A percentile compares a stretch with the other conserved stretches of the same genome.
Evolutionary conservation across 2,113 vertebrate species (phyloP).

Genomic region (Oenanthe oenanthe): DNA sequence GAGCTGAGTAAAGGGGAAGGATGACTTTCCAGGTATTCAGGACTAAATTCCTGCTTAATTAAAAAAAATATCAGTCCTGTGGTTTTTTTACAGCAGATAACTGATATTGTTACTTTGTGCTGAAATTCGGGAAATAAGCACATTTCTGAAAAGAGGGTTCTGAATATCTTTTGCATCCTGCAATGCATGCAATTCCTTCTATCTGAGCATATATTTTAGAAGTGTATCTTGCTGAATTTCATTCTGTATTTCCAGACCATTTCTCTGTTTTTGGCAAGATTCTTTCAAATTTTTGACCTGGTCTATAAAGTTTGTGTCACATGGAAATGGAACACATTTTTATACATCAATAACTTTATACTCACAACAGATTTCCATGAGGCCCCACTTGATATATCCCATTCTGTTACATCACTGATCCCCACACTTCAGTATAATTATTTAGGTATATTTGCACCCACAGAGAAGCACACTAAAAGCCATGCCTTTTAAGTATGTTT

Average conservation of each 20-base stretch:
- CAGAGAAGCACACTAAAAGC: not conserved
- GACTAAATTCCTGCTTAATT: not conserved
- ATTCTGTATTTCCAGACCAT: not conserved
- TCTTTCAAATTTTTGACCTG: not conserved
- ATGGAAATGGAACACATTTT: not conserved
- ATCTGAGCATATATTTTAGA: not conserved
- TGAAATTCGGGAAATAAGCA: not conserved
- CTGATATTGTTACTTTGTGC: not conserved
- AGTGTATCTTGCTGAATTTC: not conserved
- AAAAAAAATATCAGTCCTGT: not conserved
- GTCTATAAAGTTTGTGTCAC: not conserved
- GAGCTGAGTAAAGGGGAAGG: not conserved
- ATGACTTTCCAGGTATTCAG: not conserved
- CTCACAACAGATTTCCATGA: not conserved
- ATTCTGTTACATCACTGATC: not conserved
- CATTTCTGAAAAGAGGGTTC: not conserved
- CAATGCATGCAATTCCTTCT: not conserved
- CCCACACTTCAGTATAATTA: not conserved
- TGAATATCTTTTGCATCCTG: not conserved
- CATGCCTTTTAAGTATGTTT: not conserved
- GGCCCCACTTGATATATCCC: not conserved
- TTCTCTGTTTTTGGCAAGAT: not conserved
- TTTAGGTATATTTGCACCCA: not conserved
- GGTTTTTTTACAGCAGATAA: not conserved
- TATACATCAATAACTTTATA: not conserved